Percentiles rank a stretch among this genome's conserved stretches.
Evolutionary conservation across 2,888 invertebrate species (phyloP).

Genomic region (Opisthograptis luteolata): DNA sequence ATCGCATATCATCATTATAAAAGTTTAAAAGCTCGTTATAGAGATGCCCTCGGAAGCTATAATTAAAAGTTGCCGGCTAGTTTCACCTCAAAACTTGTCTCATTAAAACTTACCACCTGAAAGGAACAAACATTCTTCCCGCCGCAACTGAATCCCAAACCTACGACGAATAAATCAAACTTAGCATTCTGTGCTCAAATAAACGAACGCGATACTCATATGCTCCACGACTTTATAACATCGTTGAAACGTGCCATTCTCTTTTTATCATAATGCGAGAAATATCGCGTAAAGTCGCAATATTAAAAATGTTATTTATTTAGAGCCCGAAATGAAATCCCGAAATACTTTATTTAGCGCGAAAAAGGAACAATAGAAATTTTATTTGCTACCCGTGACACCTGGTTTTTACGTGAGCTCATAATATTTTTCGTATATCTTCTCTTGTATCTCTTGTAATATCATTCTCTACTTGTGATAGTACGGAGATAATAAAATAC

Average conservation of each 20-base stretch:
- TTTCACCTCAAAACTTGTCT: slow-evolving; percentile 72
- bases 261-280: slow-evolving; percentile 32
- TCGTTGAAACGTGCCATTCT: slow-evolving; percentile 32
- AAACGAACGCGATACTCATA: slow-evolving; percentile 14
- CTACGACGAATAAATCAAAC: slow-evolving; percentile 50
- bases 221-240: slow-evolving; percentile 32
- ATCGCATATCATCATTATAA: slow-evolving; percentile 63
- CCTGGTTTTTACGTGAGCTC: slow-evolving; percentile 31
- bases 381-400: slow-evolving; percentile 38
- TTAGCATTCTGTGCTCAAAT: slow-evolving; percentile 29
- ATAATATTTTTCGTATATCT: slow-evolving; percentile 30
- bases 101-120: slow-evolving; percentile 78
- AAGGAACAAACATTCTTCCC: slow-evolving; percentile 71
- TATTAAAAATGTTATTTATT: slow-evolving; percentile 38
- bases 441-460: slow-evolving; percentile 21
- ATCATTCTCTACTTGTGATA: slow-evolving; percentile 16
- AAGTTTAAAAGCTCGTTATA: slow-evolving; percentile 58
- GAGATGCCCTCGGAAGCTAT: slow-evolving; percentile 60
- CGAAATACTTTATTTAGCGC: slow-evolving; percentile 28
- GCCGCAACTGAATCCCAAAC: slow-evolving; percentile 58
- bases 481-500: slow-evolving; percentile 40
- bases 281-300: slow-evolving; percentile 35
- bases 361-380: slow-evolving; percentile 40
- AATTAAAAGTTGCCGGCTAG: slow-evolving; percentile 77
- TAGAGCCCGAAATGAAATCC: slow-evolving; percentile 36